These are phyloP conservation scores for Nerophis ophidion DNA, from an alignment of 2,113 vertebrate species.

Conservation along the genomic window DNA sequence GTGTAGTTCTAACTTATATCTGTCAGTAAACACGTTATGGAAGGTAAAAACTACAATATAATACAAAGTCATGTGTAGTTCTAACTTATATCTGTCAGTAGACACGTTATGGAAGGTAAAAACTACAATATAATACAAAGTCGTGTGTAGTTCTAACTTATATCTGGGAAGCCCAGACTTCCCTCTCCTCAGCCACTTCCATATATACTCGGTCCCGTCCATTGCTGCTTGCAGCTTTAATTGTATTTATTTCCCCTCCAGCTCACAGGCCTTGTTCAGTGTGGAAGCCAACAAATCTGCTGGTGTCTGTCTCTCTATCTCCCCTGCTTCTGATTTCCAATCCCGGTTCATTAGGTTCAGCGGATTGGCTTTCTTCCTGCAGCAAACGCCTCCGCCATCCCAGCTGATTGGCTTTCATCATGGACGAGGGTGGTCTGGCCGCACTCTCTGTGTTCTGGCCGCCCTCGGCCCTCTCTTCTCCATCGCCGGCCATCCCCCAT, in stretches of 20 bases:
- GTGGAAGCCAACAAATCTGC: conserved; percentile 11
- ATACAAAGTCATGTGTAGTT: no score
- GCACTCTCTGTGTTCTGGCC: conserved; percentile 8
- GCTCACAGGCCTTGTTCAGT: conserved; percentile 15
- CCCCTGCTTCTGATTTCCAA: conserved; percentile 53
- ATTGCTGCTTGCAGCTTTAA: no score
- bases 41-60: no score
- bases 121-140: no score
- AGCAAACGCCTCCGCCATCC: conserved; percentile 46
- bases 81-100: no score
- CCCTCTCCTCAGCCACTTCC: no score
- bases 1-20: no score
- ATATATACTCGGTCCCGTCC: no score
- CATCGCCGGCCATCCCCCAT: conserved; percentile 42
- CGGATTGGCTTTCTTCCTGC: conserved; percentile 61
- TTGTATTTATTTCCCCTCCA: conserved; percentile 2
- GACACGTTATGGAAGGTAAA: no score
- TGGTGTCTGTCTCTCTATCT: conserved; percentile 13
- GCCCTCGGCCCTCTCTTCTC: conserved; percentile 32
- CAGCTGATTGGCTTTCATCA: conserved; percentile 65
- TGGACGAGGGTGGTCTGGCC: conserved; percentile 37
- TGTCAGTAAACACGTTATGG: no score
- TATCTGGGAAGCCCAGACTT: no score
- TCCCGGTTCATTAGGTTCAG: conserved; percentile 61
- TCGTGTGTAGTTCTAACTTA: no score